A percentile compares a stretch with the other conserved stretches of the same genome.
Conservation (phyloP, 2,113 vertebrate genomes). For the Meriones unguiculatus region DNA sequence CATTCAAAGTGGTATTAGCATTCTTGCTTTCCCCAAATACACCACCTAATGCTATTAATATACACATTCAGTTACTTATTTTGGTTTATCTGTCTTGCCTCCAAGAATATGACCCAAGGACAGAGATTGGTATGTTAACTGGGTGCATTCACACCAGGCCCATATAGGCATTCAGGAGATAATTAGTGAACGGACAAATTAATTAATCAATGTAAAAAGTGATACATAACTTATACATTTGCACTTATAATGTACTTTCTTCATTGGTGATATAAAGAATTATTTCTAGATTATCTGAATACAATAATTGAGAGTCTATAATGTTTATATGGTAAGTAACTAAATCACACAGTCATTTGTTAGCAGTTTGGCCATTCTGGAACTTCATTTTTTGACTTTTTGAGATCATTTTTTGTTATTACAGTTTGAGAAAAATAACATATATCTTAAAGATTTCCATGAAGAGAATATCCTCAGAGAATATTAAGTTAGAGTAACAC, state of each 20-base stretch:
- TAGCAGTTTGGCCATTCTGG: not conserved
- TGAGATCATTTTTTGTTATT: not conserved
- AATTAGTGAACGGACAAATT: slow-evolving; percentile 11
- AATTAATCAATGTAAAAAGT: not conserved
- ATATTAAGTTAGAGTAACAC: not conserved
- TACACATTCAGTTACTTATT: not conserved
- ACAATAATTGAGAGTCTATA: not conserved
- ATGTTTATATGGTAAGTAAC: slow-evolving; percentile 1
- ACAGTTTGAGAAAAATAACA: not conserved
- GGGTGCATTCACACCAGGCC: not conserved
- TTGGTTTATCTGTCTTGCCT: not conserved
- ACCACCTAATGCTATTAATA: not conserved
- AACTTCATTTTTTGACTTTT: not conserved
- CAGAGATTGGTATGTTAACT: not conserved
- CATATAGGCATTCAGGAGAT: not conserved
- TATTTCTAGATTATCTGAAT: not conserved
- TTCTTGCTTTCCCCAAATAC: not conserved
- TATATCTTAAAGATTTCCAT: not conserved
- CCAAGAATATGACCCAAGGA: not conserved
- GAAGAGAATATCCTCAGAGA: not conserved
- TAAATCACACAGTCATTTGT: slow-evolving; percentile 38
- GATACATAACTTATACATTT: not conserved
- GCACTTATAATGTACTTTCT: not conserved
- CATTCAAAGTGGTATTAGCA: not conserved
- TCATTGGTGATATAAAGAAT: not conserved